Evolutionary conservation across 2,113 vertebrate species (phyloP), one percentile per base, ranked within the genome.

Genomic region (Corydoras maculifer): DNA sequence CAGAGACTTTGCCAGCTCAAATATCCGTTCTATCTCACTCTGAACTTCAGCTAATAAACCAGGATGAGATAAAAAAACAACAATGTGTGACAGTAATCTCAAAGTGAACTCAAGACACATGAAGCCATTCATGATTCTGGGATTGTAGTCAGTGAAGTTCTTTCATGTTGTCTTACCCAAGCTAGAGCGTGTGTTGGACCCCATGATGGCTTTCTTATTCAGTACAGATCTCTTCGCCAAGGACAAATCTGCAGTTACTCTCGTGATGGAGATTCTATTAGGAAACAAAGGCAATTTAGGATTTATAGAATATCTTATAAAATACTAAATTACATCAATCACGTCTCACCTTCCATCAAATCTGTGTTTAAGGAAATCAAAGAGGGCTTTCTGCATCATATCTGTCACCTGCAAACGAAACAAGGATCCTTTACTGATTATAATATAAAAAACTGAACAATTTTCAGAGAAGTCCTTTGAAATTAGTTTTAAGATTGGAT

Each of bases 301-400:
- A 25, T 25, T 25, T 25, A 25, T 2, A 25, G 18, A 25, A 25
- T 25, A 25, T 25, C 18, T 25, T 25, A 25, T 25, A 25, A 25
- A 25, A 43, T 43, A 18, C 12, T 31, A 2, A 29, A 67, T 3
- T 25, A 48, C n/a, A 10, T n/a, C 18, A 43, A 15, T 49, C 49
- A 57, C 13, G 49, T 83, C 93, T 89, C 77, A 97, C 95, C 95
- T 91, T 86, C 95, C 95, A 2, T 98, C 94, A 66, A 98, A 98
- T 84, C 93, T 90, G 84, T 98, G 95, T 90, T 97, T 97, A 73
- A 97, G 87, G 83, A 97, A 97, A 85, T 98, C 95, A 62, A 98
- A 98, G 60, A 98, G 93, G 29, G 95, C 95, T 88, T 98, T 98
- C 92, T 98, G 95, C 95, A 98, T 98, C 95, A 98, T 98, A 79